A percentile compares a stretch with the other conserved stretches of the same genome.
Conservation (phyloP, 2,888 invertebrate genomes). For the Tachina lurida region DNA sequence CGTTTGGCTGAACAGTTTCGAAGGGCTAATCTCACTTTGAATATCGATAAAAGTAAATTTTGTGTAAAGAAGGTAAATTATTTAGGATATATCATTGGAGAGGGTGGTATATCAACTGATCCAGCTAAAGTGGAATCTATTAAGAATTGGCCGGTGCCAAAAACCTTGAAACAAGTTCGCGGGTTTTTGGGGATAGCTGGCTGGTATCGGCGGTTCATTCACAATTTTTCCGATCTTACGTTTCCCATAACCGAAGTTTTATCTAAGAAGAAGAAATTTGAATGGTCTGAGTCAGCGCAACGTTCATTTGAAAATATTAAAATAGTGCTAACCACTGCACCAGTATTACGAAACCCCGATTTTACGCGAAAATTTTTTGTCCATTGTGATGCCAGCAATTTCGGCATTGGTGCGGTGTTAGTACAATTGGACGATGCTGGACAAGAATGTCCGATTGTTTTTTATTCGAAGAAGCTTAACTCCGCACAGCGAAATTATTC, state of each 20-base stretch:
- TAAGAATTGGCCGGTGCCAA: neutral
- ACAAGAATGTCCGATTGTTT: neutral
- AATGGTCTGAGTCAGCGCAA: neutral
- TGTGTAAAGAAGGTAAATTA: neutral
- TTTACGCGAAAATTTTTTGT: neutral
- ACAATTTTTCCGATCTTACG: too few species aligned
- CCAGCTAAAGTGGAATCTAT: neutral
- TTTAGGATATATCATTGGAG: too few species aligned
- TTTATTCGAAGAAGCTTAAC: too few species aligned
- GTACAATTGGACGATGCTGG: neutral
- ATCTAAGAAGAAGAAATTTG: neutral
- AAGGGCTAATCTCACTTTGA: neutral
- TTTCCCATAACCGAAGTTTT: neutral
- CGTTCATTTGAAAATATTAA: neutral
- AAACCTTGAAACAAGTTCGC: neutral
- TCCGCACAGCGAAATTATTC: too few species aligned
- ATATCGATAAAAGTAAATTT: constrained; percentile 1
- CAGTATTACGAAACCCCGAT: constrained; percentile 2
- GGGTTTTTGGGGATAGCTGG: neutral
- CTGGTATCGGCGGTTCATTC: neutral
- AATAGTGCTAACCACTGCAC: neutral
- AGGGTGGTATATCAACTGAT: neutral
- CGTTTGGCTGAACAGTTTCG: neutral
- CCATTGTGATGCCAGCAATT: neutral
- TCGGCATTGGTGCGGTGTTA: constrained; percentile 10